Evolutionary conservation across 2,888 invertebrate genomes (phyloP).

Genomic region (Morinoia aosen): DNA sequence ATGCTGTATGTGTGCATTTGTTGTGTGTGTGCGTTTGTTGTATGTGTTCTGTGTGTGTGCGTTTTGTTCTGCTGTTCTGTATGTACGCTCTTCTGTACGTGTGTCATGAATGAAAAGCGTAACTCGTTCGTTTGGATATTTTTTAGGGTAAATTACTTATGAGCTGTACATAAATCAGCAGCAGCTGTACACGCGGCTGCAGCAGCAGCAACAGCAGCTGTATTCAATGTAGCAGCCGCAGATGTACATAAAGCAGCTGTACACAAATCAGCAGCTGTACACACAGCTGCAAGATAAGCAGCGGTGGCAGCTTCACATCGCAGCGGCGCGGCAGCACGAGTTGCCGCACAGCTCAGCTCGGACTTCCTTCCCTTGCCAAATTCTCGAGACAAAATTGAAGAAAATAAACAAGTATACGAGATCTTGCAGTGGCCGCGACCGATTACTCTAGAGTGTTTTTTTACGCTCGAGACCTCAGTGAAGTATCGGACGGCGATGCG

Average conservation of each 20-base stretch:
- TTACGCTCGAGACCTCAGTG: not conserved
- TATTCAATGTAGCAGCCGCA: not conserved
- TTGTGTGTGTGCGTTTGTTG: too few relatives aligned
- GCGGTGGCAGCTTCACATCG: not conserved
- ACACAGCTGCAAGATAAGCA: not conserved
- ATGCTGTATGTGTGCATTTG: too few relatives aligned
- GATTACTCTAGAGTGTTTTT: constrained; percentile 43
- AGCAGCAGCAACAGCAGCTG: not conserved
- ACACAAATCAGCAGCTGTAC: not conserved
- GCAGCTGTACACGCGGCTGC: not conserved
- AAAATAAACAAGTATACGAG: constrained; percentile 46
- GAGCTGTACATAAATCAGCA: not conserved
- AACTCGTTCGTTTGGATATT: too few relatives aligned
- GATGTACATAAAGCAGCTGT: not conserved
- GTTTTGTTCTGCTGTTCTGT: too few relatives aligned
- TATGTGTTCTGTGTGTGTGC: too few relatives aligned
- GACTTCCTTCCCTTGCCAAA: constrained; percentile 50
- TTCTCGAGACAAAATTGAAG: constrained; percentile 23
- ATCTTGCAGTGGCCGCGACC: constrained; percentile 44
- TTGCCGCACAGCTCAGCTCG: not conserved
- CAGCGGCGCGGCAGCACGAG: not conserved
- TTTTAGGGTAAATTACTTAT: too few relatives aligned
- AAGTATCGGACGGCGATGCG: not conserved
- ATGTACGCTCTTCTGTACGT: not conserved
- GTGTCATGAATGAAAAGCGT: not conserved